Evolutionary conservation across 1,140 invertebrate genomes (phyloP), one percentile per base, ranked within the genome.

Genomic region (Cydia amplana): DNA sequence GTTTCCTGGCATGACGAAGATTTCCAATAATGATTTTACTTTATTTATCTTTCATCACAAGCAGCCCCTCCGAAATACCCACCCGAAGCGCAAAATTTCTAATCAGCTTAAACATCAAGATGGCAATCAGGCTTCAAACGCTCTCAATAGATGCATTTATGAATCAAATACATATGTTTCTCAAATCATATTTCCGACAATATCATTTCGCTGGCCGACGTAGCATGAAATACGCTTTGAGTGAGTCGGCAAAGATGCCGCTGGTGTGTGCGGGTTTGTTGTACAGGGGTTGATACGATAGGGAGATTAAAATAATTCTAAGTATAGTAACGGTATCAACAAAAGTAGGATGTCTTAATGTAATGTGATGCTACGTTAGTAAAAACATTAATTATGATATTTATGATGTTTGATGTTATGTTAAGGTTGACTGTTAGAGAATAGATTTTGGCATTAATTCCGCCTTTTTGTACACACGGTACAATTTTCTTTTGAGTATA

Each of bases 141-240:
- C 32, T 70, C 7, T 70, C 25, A 70, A 36, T 40, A 18, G 32
- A 70, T 70, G 18, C 72, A 73, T 51, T 55, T 73, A 49, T 55
- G 80, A 80, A 84, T 83, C 85, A 85, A 85, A 88, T 87, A 90
- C 86, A 88, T 91, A 88, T 89, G 87, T 90, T 87, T 81, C 85
- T 83, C 84, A 85, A 87, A 91, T 92, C 89, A 90, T 91, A 92
- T 91, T 87, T 85, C 83, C 84, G 82, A 91, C 87, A 91, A 91
- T 91, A 92, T 92, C 91, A 92, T 92, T 90, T 89, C 83, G 85
- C 84, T 87, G 87, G 91, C 83, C 86, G 89, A 92, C 89, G 89
- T 92, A 90, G 86, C 90, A 89, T 92, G 90, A 92, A 92, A 92
- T 92, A 89, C 90, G 89, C 85, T 87, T 84, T 90, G 91, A 92